These are phyloP conservation scores for Meteorus sp. DNA, from an alignment of 1,140 invertebrate species.

Conservation along the genomic window DNA sequence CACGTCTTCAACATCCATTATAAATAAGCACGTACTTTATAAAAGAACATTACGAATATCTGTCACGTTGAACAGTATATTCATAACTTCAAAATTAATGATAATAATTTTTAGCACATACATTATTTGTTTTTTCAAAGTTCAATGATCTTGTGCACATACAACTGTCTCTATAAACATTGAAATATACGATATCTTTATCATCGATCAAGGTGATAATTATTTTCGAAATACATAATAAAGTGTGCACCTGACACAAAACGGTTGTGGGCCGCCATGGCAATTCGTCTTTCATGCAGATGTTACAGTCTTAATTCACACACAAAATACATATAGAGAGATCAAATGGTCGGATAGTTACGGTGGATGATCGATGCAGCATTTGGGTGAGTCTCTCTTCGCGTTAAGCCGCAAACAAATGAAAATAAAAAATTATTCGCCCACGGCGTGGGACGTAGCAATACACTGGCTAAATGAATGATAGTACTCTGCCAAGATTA, in stretches of 20 bases:
- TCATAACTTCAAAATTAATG: too few relatives aligned
- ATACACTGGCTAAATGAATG: constrained; percentile 19
- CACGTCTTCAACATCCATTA: not conserved
- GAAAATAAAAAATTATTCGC: constrained; percentile 21
- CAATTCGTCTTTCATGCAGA: constrained; percentile 33
- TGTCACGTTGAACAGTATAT: too few relatives aligned
- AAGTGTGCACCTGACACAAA: constrained; percentile 5
- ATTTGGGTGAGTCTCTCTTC: constrained; percentile 26
- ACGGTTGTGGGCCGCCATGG: not conserved
- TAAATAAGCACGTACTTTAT: not conserved
- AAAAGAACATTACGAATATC: too few relatives aligned
- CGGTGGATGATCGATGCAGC: constrained; percentile 45
- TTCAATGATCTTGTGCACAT: too few relatives aligned
- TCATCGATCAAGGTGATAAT: constrained; percentile 15
- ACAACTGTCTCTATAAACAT: not conserved
- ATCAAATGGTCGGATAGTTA: constrained; percentile 45
- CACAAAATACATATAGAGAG: too few relatives aligned
- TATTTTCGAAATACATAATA: constrained; percentile 15
- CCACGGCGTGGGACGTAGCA: constrained; percentile 23
- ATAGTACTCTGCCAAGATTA: constrained; percentile 31
- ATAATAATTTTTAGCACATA: too few relatives aligned
- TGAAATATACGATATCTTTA: constrained; percentile 14
- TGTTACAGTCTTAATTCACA: constrained; percentile 27
- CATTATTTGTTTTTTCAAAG: too few relatives aligned
- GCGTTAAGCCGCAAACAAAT: too few relatives aligned